Conservation (phyloP, 2,113 vertebrate genomes). For the Crypturellus undulatus region DNA sequence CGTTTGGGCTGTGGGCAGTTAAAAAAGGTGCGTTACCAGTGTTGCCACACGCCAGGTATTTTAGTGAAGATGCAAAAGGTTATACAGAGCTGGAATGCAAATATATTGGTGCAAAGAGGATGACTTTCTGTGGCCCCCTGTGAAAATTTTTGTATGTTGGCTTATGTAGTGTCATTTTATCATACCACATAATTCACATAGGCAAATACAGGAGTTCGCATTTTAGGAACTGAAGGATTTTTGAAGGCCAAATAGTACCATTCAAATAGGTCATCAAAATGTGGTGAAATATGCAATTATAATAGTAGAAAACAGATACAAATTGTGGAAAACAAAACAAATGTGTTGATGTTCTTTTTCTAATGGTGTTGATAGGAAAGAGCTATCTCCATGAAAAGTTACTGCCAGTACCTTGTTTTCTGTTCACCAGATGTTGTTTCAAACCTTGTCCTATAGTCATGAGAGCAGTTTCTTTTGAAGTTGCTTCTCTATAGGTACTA, state of each 20-base stretch:
- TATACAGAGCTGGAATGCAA: background rate
- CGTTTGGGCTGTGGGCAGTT: background rate
- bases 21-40: background rate
- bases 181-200: accelerated
- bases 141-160: background rate
- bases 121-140: background rate
- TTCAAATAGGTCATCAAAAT: background rate
- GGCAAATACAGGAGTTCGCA: background rate
- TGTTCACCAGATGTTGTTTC: background rate
- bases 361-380: background rate
- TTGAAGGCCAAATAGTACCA: background rate
- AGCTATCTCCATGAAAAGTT: background rate
- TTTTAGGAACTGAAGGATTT: background rate
- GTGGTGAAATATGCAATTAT: background rate
- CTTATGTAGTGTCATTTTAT: background rate
- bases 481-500: background rate
- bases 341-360: background rate
- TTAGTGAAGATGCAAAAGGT: background rate
- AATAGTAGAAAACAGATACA: background rate
- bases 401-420: background rate
- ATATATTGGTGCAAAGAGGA: background rate
- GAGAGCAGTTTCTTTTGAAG: background rate
- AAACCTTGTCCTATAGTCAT: background rate
- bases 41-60: background rate
- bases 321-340: background rate